A percentile compares a stretch with the other conserved stretches of the same genome.
Conservation (phyloP, 2,888 invertebrate genomes). For the Pristionchus arcanus region DNA sequence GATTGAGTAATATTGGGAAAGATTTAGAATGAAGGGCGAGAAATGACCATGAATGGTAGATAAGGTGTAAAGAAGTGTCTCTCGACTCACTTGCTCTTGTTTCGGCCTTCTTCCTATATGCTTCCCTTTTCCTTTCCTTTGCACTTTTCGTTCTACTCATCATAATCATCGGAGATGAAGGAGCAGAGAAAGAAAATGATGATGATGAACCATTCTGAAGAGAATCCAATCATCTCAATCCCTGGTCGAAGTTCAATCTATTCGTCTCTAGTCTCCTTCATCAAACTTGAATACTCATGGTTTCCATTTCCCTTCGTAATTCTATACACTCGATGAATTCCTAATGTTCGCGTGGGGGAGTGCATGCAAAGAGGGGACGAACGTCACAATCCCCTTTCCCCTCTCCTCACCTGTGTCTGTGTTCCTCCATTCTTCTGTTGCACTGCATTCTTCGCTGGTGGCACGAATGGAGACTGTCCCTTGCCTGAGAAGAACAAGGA, state of each 20-base stretch:
- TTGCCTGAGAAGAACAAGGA: neutral
- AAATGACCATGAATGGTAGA: neutral
- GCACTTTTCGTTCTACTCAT: neutral
- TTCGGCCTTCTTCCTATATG: constrained; percentile 1
- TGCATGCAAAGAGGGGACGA: neutral
- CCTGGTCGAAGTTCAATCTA: too few species aligned
- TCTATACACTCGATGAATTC: neutral
- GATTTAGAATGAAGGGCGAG: neutral
- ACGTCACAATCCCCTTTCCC: neutral
- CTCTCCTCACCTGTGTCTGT: neutral
- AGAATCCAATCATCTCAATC: neutral
- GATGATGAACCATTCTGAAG: neutral
- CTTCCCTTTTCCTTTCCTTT: constrained; percentile 8
- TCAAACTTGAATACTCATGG: neutral
- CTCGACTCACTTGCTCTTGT: constrained; percentile 15
- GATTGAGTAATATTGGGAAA: neutral
- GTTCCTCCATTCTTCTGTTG: neutral
- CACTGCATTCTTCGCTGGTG: neutral
- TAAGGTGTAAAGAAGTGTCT: neutral
- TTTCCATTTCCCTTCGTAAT: neutral
- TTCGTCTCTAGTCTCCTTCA: neutral
- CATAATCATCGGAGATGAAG: neutral
- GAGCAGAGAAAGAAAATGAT: neutral
- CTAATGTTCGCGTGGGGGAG: neutral
- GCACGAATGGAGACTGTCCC: neutral